phyloP scores from a whole-genome alignment of 2,797 vertebrate genomes.

The Phataginus tetradactyla region DNA sequence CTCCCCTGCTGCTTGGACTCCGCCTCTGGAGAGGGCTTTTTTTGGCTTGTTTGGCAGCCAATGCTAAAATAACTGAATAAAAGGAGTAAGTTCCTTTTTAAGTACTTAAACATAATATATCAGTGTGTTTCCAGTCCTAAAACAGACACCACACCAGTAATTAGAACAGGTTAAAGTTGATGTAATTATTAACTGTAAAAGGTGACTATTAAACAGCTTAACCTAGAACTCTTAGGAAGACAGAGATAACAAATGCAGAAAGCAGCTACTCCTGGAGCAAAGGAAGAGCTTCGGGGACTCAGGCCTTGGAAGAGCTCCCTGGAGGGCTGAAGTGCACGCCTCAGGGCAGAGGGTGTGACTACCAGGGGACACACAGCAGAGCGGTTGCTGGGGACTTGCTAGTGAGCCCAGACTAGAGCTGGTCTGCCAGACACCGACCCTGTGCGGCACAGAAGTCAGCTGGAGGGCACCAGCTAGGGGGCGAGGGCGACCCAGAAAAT shows the following conservation, averaged over 20 bases:
- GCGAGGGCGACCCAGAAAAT: not conserved
- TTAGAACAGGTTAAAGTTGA: not conserved
- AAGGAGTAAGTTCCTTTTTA: not conserved
- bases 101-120: not conserved
- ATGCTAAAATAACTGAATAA: not conserved
- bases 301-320: not conserved
- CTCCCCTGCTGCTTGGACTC: not conserved
- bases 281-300: not conserved
- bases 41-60: not conserved
- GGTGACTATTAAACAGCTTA: not conserved
- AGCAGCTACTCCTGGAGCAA: not conserved
- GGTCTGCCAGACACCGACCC: not conserved
- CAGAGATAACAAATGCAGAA: not conserved
- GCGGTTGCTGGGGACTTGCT: not conserved
- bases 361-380: not conserved
- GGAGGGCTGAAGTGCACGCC: not conserved
- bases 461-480: no score
- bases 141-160: not conserved
- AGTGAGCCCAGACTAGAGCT: not conserved
- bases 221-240: not conserved
- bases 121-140: not conserved
- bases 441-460: not conserved
- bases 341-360: not conserved
- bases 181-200: not conserved
- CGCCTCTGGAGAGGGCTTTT: not conserved